Base-by-base conservation (phyloP, 2,888 invertebrate species). In the Ashinkailepas kermadecensis region DNA sequence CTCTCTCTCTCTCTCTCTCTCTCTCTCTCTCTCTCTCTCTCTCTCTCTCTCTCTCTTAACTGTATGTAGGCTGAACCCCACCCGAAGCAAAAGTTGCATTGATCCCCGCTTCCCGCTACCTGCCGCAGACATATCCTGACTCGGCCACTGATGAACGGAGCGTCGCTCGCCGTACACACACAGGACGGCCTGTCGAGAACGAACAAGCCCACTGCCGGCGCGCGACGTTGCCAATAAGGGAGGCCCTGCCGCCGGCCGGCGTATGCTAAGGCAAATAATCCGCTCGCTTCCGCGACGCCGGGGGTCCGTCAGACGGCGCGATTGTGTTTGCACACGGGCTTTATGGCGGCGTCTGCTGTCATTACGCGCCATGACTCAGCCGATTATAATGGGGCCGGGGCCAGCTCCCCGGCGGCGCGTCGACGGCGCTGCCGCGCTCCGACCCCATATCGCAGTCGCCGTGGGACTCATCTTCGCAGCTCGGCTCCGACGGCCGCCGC, bases 251-350 rank as follows among this genome's bases (percentile, higher is more conserved):
- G 25, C 25, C 25, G 12, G 62, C 67, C 67, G 13, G 11, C 23
- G 9, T 67, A 25, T 67, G 67, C 67, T n/a, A 67, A 67, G 65
- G 25, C 67, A 67, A 67, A 67, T 67, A 67, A 67, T 25, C 67
- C 13, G 67, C 13, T 0, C 25, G 67, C 25, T 25, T 7, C 25
- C 67, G 67, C 67, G 13, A 25, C 67, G 10, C n/a, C 25, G 67
- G 67, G 67, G 67, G 67, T 67, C 67, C 67, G n/a, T 25, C 25
- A 12, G 18, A 21, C 67, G 13, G 3, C 67, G n/a, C 11, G 4
- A 67, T 13, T 67, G 62, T 62, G 67, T 67, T 25, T 67, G 67
- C 25, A 25, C 67, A 25, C 23, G 25, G 25, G 67, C 9, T 67
- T 67, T 67, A 67, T 67, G 25, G 67, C n/a, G 10, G 67, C 25